phyloP scores from a whole-genome alignment of 2,797 vertebrate genomes.

The Bucorvus abyssinicus region DNA sequence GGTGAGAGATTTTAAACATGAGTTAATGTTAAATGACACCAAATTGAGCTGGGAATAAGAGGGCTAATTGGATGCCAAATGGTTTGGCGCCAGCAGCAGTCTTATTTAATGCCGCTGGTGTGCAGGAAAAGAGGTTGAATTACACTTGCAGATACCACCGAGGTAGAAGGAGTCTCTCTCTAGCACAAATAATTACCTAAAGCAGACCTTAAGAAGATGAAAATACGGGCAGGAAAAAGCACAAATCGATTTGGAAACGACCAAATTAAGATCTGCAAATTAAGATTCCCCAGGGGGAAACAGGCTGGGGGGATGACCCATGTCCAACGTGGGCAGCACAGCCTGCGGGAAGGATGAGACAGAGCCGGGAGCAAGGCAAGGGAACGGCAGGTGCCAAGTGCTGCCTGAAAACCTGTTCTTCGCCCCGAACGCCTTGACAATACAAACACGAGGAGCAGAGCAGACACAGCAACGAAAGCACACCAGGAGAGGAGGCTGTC shows the following conservation, averaged over 20 bases:
- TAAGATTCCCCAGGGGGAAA: neutral
- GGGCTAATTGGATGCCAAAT: neutral
- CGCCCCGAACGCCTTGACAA: neutral
- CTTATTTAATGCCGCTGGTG: neutral
- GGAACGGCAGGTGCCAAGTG: neutral
- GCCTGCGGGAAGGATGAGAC: neutral
- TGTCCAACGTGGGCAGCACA: accelerated
- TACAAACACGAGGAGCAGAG: neutral
- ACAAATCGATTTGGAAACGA: neutral
- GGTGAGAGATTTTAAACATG: neutral
- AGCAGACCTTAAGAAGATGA: neutral
- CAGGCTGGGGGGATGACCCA: neutral
- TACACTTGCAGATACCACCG: neutral
- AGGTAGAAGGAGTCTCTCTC: neutral
- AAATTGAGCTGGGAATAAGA: neutral
- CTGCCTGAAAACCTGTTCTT: neutral
- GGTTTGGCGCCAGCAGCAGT: neutral
- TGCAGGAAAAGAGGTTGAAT: neutral
- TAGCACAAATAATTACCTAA: neutral
- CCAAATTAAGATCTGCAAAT: accelerated
- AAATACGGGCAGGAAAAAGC: neutral
- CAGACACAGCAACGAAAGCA: neutral
- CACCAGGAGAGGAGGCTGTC: neutral
- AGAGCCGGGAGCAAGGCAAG: neutral
- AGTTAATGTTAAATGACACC: neutral